Evolutionary conservation across 2,797 vertebrate species (phyloP), one percentile per base, ranked within the genome.

Genomic region (Pseudochirops cupreus): DNA sequence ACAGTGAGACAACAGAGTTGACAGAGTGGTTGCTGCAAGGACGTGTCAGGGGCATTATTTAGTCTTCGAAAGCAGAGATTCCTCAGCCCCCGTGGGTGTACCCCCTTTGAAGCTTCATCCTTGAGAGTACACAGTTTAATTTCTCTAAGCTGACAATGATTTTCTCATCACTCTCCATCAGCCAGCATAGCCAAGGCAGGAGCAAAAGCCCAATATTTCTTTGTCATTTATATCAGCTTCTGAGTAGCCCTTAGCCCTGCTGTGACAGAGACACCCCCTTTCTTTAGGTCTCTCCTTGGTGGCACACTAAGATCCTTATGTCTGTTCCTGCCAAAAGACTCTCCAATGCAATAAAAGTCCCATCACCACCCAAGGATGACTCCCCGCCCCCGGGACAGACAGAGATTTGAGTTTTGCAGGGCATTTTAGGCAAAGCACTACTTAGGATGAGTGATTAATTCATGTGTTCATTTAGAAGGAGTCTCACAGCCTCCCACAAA

Each of bases 361-460:
- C 6, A 31, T 95, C 53, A 93, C 74, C 12, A 92, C 21, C 52
- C 53, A 46, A 92, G 54, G 39, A 93, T 91, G 14, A 91, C 13
- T 28, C 14, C 1, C 50, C 91, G 56, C 5, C 46, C 21, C 0
- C 31, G 93, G 62, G 74, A 82, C 58, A 89, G 97, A 93, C 13
- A 91, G 21, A 90, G 7, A 67, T 91, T 54, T 53, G 28, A 91
- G 55, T 87, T 82, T 94, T 57, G 39, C 39, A 46, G 39, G n/a
- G 74, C 39, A 82, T 82, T 11, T 95, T 95, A 95, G 92, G 90
- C 93, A 93, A 96, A 97, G 56, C n/a, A 11, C 33, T 89, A 94
- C n/a, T 57, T 1, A 13, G 28, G 55, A 67, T 93, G 94, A 94
- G 92, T 58, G 91, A 90, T 95, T 94, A 96, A 93, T 82, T 90